Percentiles rank a stretch among this genome's conserved stretches.
Conservation (phyloP, 2,797 vertebrate species). For the Rhinophrynus dorsalis region DNA sequence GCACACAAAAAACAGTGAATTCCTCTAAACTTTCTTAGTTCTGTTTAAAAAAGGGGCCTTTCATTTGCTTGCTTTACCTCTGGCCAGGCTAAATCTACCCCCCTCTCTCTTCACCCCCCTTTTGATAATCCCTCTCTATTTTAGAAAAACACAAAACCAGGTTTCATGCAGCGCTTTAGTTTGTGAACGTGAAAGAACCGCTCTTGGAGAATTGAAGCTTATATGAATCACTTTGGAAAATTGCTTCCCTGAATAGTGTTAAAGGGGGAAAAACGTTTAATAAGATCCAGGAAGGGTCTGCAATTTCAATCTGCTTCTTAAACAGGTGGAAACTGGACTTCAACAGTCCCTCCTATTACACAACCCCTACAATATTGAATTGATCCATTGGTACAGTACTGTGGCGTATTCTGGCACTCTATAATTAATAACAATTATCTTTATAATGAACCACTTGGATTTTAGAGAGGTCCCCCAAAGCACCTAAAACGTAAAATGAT, state of each 20-base stretch:
- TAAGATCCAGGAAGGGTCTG: conserved; percentile 81
- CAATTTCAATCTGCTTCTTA: conserved; percentile 74
- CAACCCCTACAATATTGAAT: conserved; percentile 21
- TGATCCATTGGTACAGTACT: too few relatives aligned
- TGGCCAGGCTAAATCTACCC: conserved; percentile 79
- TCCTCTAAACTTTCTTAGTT: conserved; percentile 85
- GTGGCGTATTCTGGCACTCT: too few relatives aligned
- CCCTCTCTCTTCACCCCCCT: conserved; percentile 69
- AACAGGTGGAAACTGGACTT: conserved; percentile 87
- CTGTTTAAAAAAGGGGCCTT: conserved; percentile 69
- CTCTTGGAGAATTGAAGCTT: conserved; percentile 74
- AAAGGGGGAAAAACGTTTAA: conserved; percentile 74
- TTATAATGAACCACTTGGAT: too few relatives aligned
- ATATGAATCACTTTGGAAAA: conserved; percentile 84
- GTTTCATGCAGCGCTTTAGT: conserved; percentile 96
- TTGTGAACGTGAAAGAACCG: conserved; percentile 85
- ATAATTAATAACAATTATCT: too few relatives aligned
- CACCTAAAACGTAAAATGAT: too few relatives aligned
- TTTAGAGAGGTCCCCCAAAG: too few relatives aligned
- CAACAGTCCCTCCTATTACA: conserved; percentile 4
- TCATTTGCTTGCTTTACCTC: conserved; percentile 83
- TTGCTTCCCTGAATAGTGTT: conserved; percentile 80
- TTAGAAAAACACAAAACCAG: conserved; percentile 87
- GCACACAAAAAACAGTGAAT: conserved; percentile 72
- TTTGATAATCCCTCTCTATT: conserved; percentile 90